These are phyloP conservation scores for Eristalis pertinax DNA, from an alignment of 2,888 invertebrate genomes.

Conservation along the genomic window DNA sequence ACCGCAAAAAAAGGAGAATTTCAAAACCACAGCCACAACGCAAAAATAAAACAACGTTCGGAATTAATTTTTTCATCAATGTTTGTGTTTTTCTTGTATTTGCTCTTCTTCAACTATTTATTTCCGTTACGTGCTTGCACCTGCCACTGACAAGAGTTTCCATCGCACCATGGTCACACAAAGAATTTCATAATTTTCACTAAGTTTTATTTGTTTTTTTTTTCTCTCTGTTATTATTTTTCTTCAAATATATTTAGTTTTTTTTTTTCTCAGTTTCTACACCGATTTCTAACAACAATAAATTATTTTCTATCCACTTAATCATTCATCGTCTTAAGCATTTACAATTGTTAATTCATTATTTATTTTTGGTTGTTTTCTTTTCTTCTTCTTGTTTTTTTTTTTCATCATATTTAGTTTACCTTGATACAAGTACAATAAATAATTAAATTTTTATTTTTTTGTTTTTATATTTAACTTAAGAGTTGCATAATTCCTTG, in stretches of 20 bases:
- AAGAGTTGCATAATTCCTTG: conserved; percentile 34
- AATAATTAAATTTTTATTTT: conserved; percentile 24
- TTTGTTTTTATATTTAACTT: conserved; percentile 25
- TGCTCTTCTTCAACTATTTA: conserved; percentile 21
- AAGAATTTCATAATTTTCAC: conserved; percentile 68
- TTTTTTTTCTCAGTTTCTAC: conserved; percentile 59
- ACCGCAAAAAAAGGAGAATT: no score
- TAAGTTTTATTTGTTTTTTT: conserved; percentile 29
- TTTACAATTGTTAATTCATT: conserved; percentile 33
- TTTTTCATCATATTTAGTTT: conserved; percentile 66
- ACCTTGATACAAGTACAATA: conserved; percentile 72
- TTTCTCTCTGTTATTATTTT: conserved; percentile 28
- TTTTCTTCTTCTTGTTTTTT: no score
- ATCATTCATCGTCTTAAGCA: conserved; percentile 57
- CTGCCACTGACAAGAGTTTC: conserved; percentile 42
- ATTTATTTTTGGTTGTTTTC: conserved; percentile 9
- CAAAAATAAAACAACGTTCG: not conserved
- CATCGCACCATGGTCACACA: conserved; percentile 63
- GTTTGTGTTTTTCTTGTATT: not conserved
- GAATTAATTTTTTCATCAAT: not conserved
- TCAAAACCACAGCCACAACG: not conserved
- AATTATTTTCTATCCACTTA: conserved; percentile 53
- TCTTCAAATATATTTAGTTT: conserved; percentile 36
- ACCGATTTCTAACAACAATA: conserved; percentile 70
- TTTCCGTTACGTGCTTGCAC: conserved; percentile 30